Evolutionary conservation across 2,113 vertebrate genomes (phyloP), one percentile per base, ranked within the genome.

Genomic region (Tragelaphus scriptus): DNA sequence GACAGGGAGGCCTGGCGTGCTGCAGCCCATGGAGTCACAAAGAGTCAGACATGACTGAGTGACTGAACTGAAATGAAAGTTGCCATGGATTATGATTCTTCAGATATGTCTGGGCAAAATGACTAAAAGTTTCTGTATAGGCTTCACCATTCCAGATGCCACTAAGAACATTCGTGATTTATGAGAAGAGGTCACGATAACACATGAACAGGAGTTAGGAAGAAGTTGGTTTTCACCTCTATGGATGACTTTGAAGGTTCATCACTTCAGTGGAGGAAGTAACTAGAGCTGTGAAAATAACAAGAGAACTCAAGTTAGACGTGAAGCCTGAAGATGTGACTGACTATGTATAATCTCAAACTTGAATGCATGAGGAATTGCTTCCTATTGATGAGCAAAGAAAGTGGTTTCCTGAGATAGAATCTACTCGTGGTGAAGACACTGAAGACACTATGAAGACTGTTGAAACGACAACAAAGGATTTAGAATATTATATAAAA

Each of bases 391-490:
- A 40, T 84, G 53, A 84, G 32, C 81, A 56, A 56, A 84, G 21
- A 56, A 84, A 40, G 1, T 56, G 21, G 21, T 84, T 56, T 84
- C 32, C 36, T 84, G 32, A 84, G 81, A 56, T 40, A 55, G 81
- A 84, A 84, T 56, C 81, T 84, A 26, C 53, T 36, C 1, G 0
- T 26, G 6, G 21, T 84, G n/a, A 56, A 84, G 21, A 84, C 21
- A 15, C n/a, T 26, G 3, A 44, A 71, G n/a, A 40, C 0, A 0
- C 19, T 36, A 21, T 84, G 32, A 36, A 36, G n/a, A 84, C 13
- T 84, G 4, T 36, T 84, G 81, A 84, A 84, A 25, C 40, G 81
- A 84, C 21, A 56, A 84, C 7, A 84, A 84, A 84, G 13, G 51
- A 26, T 84, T 56, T 84, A 56, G 81, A 84, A 40, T 84, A 25